Evolutionary conservation across 2,888 invertebrate species (phyloP).

Genomic region (Drosophila robusta): DNA sequence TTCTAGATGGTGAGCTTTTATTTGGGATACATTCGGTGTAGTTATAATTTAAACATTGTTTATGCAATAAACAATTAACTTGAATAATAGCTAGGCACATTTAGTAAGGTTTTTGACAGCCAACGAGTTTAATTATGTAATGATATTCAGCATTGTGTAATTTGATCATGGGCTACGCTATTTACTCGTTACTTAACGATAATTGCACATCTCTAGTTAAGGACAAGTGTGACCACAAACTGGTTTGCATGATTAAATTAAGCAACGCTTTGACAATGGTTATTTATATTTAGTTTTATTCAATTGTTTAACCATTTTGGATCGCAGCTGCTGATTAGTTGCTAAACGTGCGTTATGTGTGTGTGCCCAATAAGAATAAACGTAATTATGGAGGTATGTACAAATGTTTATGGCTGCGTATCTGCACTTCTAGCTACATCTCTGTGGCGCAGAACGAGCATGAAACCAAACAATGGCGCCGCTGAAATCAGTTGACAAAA

Average conservation of each 20-base stretch:
- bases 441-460: slow-evolving; percentile 13
- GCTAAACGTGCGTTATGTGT: neutral
- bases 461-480: slow-evolving; percentile 24
- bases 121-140: too few relatives aligned
- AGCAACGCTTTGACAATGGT: neutral
- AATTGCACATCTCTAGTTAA: neutral
- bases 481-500: slow-evolving; percentile 66
- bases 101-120: too few relatives aligned
- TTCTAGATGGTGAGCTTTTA: too few relatives aligned
- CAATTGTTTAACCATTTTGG: neutral
- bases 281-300: neutral
- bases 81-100: too few relatives aligned
- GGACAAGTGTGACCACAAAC: neutral
- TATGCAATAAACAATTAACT: too few relatives aligned
- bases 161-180: neutral
- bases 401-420: neutral
- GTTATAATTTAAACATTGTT: too few relatives aligned
- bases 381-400: neutral
- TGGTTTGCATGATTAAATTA: neutral
- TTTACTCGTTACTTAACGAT: neutral
- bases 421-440: neutral
- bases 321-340: slow-evolving; percentile 1
- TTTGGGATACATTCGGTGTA: too few relatives aligned
- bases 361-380: neutral
- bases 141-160: too few relatives aligned